These are phyloP conservation scores for Pseudoips prasinana DNA, from an alignment of 2,888 invertebrate genomes.

Conservation along the genomic window DNA sequence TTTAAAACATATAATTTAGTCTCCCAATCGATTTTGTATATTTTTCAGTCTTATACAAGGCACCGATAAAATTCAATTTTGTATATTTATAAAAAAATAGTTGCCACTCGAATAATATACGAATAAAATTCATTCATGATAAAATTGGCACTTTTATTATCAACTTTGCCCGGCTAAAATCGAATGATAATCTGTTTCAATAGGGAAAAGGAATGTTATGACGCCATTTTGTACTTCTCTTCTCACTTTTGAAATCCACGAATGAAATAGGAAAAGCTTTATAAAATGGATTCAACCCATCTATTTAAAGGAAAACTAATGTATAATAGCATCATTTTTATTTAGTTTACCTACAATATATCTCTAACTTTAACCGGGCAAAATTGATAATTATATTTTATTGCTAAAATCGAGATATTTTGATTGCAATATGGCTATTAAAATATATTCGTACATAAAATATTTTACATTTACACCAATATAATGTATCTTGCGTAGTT, in stretches of 20 bases:
- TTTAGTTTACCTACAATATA: too few species aligned
- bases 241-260: too few species aligned
- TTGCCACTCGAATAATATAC: constrained; percentile 30
- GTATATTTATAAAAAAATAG: constrained; percentile 37
- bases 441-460: constrained; percentile 31
- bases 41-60: constrained; percentile 66
- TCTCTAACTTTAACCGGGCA: constrained; percentile 2
- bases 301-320: too few species aligned
- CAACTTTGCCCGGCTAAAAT: constrained; percentile 6
- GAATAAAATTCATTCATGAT: not conserved
- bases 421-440: constrained; percentile 22
- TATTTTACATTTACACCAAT: too few species aligned
- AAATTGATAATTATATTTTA: constrained; percentile 4
- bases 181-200: too few species aligned
- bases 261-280: too few species aligned
- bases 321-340: too few species aligned
- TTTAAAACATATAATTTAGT: too few species aligned
- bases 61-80: constrained; percentile 53
- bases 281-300: too few species aligned
- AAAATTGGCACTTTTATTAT: constrained; percentile 30
- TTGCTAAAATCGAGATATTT: constrained; percentile 23
- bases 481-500: not conserved
- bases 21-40: constrained; percentile 24
- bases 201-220: too few species aligned
- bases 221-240: too few species aligned